phyloP scores from a whole-genome alignment of 2,888 invertebrate genomes.

The Hirtodrosophila alboralis region DNA sequence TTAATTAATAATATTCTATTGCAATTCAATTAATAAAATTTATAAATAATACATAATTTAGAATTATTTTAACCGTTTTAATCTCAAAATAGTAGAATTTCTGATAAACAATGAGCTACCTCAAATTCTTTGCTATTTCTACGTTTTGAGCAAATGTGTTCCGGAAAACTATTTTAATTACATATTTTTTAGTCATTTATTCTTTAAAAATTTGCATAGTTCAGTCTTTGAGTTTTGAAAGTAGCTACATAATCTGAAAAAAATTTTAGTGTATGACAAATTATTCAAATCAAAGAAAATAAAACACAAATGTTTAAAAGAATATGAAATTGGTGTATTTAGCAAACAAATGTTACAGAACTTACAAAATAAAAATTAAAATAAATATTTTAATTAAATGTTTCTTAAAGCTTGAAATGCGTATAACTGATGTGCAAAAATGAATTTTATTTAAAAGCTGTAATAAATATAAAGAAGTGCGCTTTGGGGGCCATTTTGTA shows the following conservation, averaged over 20 bases:
- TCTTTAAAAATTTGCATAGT: conserved; percentile 47
- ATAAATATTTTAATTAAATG: conserved; percentile 43
- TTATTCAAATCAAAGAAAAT: conserved; percentile 17
- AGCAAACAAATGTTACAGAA: conserved; percentile 30
- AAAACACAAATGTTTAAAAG: conserved; percentile 20
- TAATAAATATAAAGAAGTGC: conserved; percentile 46
- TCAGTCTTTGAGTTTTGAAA: conserved; percentile 59
- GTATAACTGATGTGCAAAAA: conserved; percentile 39
- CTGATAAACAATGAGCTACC: conserved; percentile 14
- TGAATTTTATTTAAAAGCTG: not conserved
- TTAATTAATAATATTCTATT: conserved; percentile 1
- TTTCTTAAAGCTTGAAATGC: conserved; percentile 66
- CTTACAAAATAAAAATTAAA: conserved; percentile 51
- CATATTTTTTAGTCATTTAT: conserved; percentile 31
- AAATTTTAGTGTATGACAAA: not conserved
- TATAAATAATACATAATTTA: too few relatives aligned
- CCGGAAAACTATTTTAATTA: conserved; percentile 35
- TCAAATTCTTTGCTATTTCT: conserved; percentile 55
- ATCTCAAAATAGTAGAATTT: not conserved
- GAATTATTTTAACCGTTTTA: too few relatives aligned
- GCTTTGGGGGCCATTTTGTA: conserved; percentile 57
- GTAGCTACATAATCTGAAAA: conserved; percentile 24
- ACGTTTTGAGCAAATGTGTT: conserved; percentile 56
- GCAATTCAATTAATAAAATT: not conserved
- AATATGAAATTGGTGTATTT: conserved; percentile 53